Percentiles rank a stretch among this genome's conserved stretches.
These are phyloP conservation scores for Nothoprocta perdicaria DNA, from an alignment of 2,113 vertebrate genomes.

Conservation along the genomic window DNA sequence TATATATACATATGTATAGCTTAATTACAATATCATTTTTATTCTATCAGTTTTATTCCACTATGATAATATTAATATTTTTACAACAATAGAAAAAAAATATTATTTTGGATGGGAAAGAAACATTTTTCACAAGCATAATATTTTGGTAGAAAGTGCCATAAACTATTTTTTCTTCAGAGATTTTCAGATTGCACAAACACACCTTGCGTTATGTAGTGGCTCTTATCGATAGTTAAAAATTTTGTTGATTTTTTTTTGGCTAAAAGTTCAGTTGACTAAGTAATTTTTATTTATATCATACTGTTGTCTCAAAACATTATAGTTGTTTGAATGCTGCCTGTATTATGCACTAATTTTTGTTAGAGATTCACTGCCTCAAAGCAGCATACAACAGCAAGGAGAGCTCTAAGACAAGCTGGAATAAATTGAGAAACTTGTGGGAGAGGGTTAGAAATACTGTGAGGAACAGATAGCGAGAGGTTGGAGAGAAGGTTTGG, in stretches of 20 bases:
- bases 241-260: background rate
- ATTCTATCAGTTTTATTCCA: background rate
- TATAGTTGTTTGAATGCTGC: background rate
- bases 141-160: background rate
- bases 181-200: background rate
- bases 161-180: background rate
- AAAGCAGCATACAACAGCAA: constrained; percentile 48
- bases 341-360: background rate
- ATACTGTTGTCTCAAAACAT: background rate
- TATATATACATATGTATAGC: background rate
- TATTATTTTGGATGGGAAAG: background rate
- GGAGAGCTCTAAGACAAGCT: constrained; percentile 68
- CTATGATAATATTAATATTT: background rate
- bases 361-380: background rate
- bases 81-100: background rate
- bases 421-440: constrained; percentile 13
- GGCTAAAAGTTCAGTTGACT: background rate
- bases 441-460: background rate
- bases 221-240: background rate
- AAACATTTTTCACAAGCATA: background rate
- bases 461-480: background rate
- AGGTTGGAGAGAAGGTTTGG: background rate
- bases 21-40: background rate
- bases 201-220: background rate
- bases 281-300: background rate